These are phyloP conservation scores for Cromileptes altivelis DNA, from an alignment of 2,113 vertebrate genomes.

Conservation along the genomic window DNA sequence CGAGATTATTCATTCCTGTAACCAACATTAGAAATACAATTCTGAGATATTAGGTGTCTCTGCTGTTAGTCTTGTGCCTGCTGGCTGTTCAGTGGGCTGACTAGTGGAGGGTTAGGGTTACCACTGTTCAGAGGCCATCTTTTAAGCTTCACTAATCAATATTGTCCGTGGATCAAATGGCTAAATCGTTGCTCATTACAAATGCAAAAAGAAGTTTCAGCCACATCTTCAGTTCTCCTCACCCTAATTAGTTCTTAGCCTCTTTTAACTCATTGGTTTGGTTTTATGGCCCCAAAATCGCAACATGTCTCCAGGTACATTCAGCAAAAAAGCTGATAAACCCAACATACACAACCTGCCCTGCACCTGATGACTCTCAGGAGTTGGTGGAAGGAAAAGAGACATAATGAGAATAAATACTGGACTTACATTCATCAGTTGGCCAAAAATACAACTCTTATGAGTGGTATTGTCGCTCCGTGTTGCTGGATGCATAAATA, in stretches of 20 bases:
- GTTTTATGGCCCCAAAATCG: neutral
- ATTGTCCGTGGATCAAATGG: constrained; percentile 48
- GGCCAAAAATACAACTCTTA: neutral
- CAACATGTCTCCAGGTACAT: neutral
- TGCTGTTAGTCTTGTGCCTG: neutral
- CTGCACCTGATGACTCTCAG: neutral
- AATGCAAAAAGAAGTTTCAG: neutral
- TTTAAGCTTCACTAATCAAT: constrained; percentile 55
- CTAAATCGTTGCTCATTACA: constrained; percentile 1
- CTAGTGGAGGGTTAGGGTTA: constrained; percentile 43
- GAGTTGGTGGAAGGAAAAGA: neutral
- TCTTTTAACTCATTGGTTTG: neutral
- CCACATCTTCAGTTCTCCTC: neutral
- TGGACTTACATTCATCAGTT: neutral
- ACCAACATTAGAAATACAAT: neutral
- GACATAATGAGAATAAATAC: neutral
- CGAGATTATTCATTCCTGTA: neutral
- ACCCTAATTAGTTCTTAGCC: neutral
- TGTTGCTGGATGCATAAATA: neutral
- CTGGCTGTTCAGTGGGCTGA: neutral
- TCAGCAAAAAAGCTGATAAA: neutral
- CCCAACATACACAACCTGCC: neutral
- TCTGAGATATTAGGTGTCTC: neutral
- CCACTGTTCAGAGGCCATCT: constrained; percentile 29
- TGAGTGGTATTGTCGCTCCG: neutral